phyloP scores from a whole-genome alignment of 2,888 invertebrate species.

The Nymphalis c-album region DNA sequence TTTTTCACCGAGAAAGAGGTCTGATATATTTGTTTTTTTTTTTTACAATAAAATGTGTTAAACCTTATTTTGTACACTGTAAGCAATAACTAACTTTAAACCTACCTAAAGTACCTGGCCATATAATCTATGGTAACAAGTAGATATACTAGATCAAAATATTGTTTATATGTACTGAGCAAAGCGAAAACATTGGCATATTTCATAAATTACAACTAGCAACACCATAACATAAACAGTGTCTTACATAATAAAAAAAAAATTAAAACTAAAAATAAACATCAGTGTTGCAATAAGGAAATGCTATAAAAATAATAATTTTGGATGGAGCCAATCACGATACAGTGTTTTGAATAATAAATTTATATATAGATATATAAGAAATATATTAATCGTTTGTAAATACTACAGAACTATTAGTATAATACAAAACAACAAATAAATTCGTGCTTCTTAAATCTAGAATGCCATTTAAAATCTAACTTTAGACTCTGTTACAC shows the following conservation, averaged over 20 bases:
- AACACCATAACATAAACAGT: constrained; percentile 36
- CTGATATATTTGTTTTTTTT: constrained; percentile 38
- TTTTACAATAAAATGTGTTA: constrained; percentile 49
- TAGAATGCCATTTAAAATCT: constrained; percentile 69
- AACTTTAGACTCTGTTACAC: constrained; percentile 51
- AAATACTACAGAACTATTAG: constrained; percentile 66
- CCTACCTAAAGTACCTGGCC: constrained; percentile 76
- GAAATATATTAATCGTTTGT: constrained; percentile 69
- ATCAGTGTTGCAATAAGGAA: constrained; percentile 42
- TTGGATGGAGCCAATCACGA: constrained; percentile 66
- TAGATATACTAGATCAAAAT: constrained; percentile 53
- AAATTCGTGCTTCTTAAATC: constrained; percentile 79
- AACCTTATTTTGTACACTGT: constrained; percentile 67
- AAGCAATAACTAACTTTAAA: constrained; percentile 67
- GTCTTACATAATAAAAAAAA: constrained; percentile 21
- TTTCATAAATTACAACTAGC: constrained; percentile 38
- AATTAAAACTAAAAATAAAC: constrained; percentile 22
- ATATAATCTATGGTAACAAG: constrained; percentile 78
- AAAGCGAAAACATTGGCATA: constrained; percentile 53
- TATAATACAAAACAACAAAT: constrained; percentile 78
- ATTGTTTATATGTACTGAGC: constrained; percentile 62
- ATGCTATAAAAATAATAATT: constrained; percentile 44
- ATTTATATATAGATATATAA: constrained; percentile 49
- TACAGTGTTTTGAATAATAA: constrained; percentile 53
- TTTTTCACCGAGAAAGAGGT: constrained; percentile 41